These are phyloP conservation scores for Lanius collurio DNA, from an alignment of 2,113 vertebrate species.

Conservation along the genomic window DNA sequence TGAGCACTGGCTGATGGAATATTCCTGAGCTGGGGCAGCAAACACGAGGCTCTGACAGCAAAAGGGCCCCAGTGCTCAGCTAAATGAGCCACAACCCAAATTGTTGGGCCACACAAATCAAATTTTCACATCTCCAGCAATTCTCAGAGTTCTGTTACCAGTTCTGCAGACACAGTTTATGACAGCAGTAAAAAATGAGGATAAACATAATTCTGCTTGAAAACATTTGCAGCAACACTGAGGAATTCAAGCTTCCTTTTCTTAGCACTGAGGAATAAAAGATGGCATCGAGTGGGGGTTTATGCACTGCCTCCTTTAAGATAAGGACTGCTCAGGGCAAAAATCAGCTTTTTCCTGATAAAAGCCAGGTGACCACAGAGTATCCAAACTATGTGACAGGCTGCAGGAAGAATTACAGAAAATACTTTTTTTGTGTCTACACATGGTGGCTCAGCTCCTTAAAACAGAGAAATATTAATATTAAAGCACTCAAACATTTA, in stretches of 20 bases:
- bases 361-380: not conserved
- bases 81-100: not conserved
- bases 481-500: not conserved
- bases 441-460: not conserved
- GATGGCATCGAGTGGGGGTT: not conserved
- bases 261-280: not conserved
- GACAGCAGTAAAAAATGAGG: not conserved
- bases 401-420: not conserved
- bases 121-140: not conserved
- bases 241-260: not conserved
- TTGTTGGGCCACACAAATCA: not conserved
- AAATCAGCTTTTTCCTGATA: not conserved
- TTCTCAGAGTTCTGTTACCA: not conserved
- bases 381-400: not conserved
- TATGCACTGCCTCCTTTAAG: not conserved
- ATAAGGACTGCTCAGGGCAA: not conserved
- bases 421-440: not conserved
- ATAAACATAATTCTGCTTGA: not conserved
- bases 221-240: not conserved
- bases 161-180: rapidly evolving
- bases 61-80: not conserved
- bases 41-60: not conserved
- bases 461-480: not conserved
- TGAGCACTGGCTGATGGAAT: not conserved
- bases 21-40: not conserved